Conservation (phyloP, 1,140 invertebrate species). For the Philotrypesis tridentata region DNA sequence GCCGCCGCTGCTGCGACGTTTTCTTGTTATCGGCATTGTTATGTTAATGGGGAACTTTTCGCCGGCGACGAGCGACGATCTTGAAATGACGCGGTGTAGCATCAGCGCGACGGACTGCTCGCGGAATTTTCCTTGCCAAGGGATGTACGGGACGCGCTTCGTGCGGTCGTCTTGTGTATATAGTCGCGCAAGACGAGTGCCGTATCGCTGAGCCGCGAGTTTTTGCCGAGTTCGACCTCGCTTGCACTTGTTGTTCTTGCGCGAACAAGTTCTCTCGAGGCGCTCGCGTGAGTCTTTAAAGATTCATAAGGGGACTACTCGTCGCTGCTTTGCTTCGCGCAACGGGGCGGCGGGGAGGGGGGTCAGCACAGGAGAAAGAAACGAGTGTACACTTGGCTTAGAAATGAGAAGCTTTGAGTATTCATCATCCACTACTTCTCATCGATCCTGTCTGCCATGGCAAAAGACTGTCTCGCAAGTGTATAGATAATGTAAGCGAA, state of each 20-base stretch:
- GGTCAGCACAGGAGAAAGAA: too few relatives aligned
- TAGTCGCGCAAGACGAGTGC: background rate
- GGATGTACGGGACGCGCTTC: background rate
- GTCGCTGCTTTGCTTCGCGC: background rate
- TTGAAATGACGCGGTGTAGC: background rate
- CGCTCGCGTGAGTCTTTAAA: background rate
- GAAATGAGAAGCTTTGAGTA: too few relatives aligned
- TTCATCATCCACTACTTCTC: too few relatives aligned
- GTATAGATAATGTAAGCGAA: too few relatives aligned
- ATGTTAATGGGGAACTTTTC: constrained; percentile 40
- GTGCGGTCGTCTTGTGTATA: too few relatives aligned
- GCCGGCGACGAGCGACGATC: background rate
- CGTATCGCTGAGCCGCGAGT: background rate
- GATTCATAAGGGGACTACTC: background rate
- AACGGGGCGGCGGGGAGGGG: too few relatives aligned
- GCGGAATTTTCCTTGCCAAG: background rate
- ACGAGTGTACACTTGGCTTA: too few relatives aligned
- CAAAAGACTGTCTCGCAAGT: too few relatives aligned
- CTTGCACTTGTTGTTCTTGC: background rate
- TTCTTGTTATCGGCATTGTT: constrained; percentile 46
- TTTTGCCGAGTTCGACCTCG: background rate
- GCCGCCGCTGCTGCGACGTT: background rate
- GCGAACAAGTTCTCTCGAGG: background rate
- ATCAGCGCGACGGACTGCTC: too few relatives aligned
- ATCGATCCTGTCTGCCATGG: too few relatives aligned